These are phyloP conservation scores for Nomada ferruginata DNA, from an alignment of 2,888 invertebrate genomes.

Conservation along the genomic window DNA sequence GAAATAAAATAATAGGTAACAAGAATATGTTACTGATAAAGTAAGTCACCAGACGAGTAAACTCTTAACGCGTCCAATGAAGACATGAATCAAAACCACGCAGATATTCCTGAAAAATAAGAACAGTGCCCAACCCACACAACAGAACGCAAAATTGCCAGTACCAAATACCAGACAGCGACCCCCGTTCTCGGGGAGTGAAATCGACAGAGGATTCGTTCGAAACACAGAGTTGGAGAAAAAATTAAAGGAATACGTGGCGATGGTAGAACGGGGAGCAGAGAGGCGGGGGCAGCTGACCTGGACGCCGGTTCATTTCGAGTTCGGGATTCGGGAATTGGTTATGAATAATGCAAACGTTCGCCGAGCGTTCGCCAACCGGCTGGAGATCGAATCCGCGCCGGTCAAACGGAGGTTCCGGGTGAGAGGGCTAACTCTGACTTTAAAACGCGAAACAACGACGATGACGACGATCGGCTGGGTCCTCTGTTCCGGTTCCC, in stretches of 20 bases:
- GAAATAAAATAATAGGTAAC: too few relatives aligned
- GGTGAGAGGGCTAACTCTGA: slow-evolving; percentile 69
- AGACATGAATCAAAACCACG: too few relatives aligned
- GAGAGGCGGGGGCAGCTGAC: slow-evolving; percentile 67
- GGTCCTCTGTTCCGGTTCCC: slow-evolving; percentile 64
- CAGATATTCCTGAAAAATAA: too few relatives aligned
- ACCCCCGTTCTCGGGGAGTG: not conserved
- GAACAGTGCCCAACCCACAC: too few relatives aligned
- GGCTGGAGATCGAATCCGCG: slow-evolving; percentile 75
- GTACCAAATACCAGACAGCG: not conserved
- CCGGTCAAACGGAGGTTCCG: slow-evolving; percentile 75
- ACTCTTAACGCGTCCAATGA: too few relatives aligned
- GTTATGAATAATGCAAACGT: slow-evolving; percentile 82
- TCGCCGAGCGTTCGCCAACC: slow-evolving; percentile 66
- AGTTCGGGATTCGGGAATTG: slow-evolving; percentile 82
- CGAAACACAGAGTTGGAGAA: slow-evolving; percentile 47
- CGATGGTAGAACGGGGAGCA: slow-evolving; percentile 27
- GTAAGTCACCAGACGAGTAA: too few relatives aligned
- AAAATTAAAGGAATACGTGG: slow-evolving; percentile 61
- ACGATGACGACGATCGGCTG: slow-evolving; percentile 52
- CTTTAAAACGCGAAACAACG: slow-evolving; percentile 70
- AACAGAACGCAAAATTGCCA: not conserved
- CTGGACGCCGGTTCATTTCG: slow-evolving; percentile 77
- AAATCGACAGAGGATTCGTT: slow-evolving; percentile 31
- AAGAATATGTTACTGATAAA: too few relatives aligned